Percentiles rank a stretch among this genome's conserved stretches.
Conservation (phyloP, 2,888 invertebrate genomes). For the Orthosia gothica region DNA sequence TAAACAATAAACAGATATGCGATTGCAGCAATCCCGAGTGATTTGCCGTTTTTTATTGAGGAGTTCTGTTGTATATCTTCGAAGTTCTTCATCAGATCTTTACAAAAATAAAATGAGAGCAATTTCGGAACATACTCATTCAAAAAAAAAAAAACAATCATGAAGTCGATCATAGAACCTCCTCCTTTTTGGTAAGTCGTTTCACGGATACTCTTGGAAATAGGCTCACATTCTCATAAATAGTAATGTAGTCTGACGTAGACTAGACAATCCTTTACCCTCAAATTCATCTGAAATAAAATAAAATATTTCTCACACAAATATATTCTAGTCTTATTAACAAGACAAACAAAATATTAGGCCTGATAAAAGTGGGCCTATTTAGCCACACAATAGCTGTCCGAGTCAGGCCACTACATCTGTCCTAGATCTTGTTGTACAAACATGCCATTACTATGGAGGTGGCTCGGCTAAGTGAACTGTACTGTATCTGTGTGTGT, state of each 20-base stretch:
- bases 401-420: constrained; percentile 44
- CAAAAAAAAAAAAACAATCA: too few relatives aligned
- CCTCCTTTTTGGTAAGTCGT: too few relatives aligned
- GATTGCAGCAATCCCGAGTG: too few relatives aligned
- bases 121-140: too few relatives aligned
- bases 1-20: too few relatives aligned
- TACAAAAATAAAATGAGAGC: too few relatives aligned
- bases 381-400: constrained; percentile 45
- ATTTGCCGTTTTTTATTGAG: too few relatives aligned
- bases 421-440: constrained; percentile 46
- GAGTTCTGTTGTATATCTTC: too few relatives aligned
- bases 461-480: constrained; percentile 23
- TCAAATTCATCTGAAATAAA: background rate
- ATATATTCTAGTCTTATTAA: constrained; percentile 14
- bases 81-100: too few relatives aligned
- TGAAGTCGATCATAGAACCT: too few relatives aligned
- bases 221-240: background rate
- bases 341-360: constrained; percentile 33
- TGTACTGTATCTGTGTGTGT: constrained; percentile 13
- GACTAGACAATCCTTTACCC: background rate
- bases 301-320: background rate
- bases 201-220: too few relatives aligned
- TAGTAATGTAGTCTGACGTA: background rate
- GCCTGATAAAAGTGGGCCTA: constrained; percentile 30
- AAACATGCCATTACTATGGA: constrained; percentile 50